phyloP scores from a whole-genome alignment of 2,797 vertebrate genomes.

The Bryconaethiops microstoma region DNA sequence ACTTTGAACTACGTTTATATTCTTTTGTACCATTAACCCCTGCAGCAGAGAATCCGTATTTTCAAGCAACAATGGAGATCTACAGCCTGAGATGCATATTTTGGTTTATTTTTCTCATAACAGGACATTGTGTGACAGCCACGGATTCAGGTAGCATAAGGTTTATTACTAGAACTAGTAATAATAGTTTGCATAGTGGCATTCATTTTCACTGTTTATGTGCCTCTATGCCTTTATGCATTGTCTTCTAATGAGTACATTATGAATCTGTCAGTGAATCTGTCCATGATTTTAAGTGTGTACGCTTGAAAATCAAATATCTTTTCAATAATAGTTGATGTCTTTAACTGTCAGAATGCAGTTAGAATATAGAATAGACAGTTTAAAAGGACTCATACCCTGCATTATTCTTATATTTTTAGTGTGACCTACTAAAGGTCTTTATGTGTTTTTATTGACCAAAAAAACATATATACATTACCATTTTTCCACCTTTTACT shows the following conservation, averaged over 20 bases:
- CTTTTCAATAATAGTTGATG: neutral
- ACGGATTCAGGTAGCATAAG: slow-evolving; percentile 31
- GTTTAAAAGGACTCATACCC: no score
- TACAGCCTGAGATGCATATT: slow-evolving; percentile 28
- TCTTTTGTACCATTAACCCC: slow-evolving; percentile 64
- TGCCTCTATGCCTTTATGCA: no score
- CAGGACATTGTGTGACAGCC: slow-evolving; percentile 19
- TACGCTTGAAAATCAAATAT: neutral
- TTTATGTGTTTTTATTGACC: no score
- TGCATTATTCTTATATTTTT: no score
- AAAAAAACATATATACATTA: no score
- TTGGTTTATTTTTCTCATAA: slow-evolving; percentile 34
- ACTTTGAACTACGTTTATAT: slow-evolving; percentile 76
- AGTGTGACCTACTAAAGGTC: no score
- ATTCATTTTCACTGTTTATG: neutral
- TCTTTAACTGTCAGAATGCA: no score
- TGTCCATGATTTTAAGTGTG: neutral
- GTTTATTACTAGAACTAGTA: neutral
- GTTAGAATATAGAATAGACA: no score
- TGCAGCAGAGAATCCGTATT: slow-evolving; percentile 6
- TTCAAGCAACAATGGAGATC: slow-evolving; percentile 41
- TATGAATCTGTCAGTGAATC: no score
- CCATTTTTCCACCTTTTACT: no score
- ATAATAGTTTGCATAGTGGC: neutral
- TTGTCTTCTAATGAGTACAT: neutral